Base-by-base conservation (phyloP, 2,797 vertebrate genomes). In the Bryconaethiops microstoma region DNA sequence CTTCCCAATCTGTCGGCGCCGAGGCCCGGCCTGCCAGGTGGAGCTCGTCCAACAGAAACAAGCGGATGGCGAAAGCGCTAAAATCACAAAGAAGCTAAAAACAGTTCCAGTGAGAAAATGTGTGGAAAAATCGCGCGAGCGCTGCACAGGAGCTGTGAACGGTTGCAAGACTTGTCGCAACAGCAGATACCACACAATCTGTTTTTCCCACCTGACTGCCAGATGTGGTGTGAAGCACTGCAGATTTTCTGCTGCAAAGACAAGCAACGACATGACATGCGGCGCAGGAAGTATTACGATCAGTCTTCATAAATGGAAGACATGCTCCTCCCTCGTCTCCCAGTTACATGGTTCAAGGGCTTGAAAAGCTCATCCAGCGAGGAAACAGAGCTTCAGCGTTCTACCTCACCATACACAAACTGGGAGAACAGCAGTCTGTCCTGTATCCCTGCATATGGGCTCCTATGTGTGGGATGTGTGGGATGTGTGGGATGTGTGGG, bases 1-100 rank as follows among this genome's bases (percentile, higher is more conserved):
- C 60, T 78, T 76, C 67, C 82, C 83, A 81, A 82, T 83, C 77
- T 87, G 80, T 82, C 82, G 69, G 80, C 14, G 7, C 64, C 65
- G 55, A 21, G 9, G 39, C 39, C 0, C 7, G 8, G 48, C 67
- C 48, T 81, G 82, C 80, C 85, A 87, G 73, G 67, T 88, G 83
- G 79, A 84, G 12, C 16, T 25, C 10, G 50, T 85, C 86, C 83
- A 80, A 84, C 73, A 73, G 69, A 64, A 79, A 69, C n/a, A 39
- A 74, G n/a, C 63, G 73, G 70, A 76, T 71, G 67, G 81, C 40
- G 40, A 40, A 64, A 77, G 9, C 39, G 59, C 76, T 67, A 81
- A 67, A 78, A 83, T 79, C 62, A 75, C 50, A 60, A 54, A 69
- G 83, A 76, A 67, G 60, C 79, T 72, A 39, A 72, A 80, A 82